Evolutionary conservation across 2,888 invertebrate species (phyloP).

Genomic region (Polia nebulosa): DNA sequence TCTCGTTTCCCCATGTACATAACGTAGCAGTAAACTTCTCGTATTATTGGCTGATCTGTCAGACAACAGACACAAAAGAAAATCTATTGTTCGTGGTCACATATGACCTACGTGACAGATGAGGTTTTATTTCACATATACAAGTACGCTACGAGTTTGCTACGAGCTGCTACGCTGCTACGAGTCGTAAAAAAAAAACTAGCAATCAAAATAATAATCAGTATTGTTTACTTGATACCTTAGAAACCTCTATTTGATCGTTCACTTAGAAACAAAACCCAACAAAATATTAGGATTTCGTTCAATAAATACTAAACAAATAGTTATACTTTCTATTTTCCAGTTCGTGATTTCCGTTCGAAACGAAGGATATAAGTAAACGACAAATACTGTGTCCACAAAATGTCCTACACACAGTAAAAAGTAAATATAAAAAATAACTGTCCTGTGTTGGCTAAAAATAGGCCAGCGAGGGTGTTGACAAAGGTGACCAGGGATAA

Average conservation of each 20-base stretch:
- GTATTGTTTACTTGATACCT: conserved; percentile 10
- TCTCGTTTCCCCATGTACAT: neutral
- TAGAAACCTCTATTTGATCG: conserved; percentile 12
- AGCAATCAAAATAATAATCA: neutral
- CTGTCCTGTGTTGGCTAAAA: conserved; percentile 17
- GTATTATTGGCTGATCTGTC: too few relatives aligned
- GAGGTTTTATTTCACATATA: too few relatives aligned
- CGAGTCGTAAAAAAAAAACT: neutral
- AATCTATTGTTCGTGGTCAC: too few relatives aligned
- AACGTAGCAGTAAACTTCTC: neutral
- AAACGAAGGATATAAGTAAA: conserved; percentile 75
- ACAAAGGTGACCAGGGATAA: conserved; percentile 48
- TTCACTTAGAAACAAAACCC: conserved; percentile 27
- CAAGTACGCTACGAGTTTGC: neutral
- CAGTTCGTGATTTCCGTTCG: conserved; percentile 77
- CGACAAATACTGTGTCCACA: conserved; percentile 52
- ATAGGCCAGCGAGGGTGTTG: conserved; percentile 40
- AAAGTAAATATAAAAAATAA: conserved; percentile 39
- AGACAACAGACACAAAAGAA: too few relatives aligned
- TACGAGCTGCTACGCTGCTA: conserved; percentile 4
- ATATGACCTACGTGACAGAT: too few relatives aligned
- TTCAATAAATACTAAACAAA: conserved; percentile 54
- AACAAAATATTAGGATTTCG: conserved; percentile 46
- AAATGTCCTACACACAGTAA: conserved; percentile 37
- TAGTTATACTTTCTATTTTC: conserved; percentile 68